Conservation (phyloP, 2,888 invertebrate genomes). For the Eilema sororculum region DNA sequence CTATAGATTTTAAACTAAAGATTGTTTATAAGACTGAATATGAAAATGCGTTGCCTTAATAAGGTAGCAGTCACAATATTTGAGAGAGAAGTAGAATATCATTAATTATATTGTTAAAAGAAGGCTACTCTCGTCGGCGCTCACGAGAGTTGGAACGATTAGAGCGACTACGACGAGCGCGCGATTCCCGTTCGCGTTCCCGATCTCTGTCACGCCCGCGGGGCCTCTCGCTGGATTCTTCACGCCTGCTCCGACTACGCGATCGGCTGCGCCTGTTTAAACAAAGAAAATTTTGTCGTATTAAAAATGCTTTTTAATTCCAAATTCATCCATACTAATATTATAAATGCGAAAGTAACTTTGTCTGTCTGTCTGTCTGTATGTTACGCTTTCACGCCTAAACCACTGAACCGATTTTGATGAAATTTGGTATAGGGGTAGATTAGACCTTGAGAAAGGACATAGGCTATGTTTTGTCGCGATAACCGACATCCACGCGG, state of each 20-base stretch:
- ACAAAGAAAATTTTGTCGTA: not conserved
- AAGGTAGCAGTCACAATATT: slow-evolving; percentile 19
- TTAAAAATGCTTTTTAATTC: not conserved
- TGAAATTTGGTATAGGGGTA: too few relatives aligned
- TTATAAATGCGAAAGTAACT: too few relatives aligned
- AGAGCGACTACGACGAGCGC: slow-evolving; percentile 75
- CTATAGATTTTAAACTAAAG: slow-evolving; percentile 4
- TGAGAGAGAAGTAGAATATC: slow-evolving; percentile 32
- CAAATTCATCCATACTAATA: too few relatives aligned
- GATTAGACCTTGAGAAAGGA: too few relatives aligned
- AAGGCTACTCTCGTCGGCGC: slow-evolving; percentile 71
- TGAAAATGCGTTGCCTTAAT: slow-evolving; percentile 9
- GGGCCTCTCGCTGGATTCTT: slow-evolving; percentile 69
- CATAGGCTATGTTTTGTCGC: too few relatives aligned
- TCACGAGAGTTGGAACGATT: slow-evolving; percentile 77
- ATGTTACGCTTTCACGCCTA: too few relatives aligned
- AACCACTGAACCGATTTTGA: too few relatives aligned
- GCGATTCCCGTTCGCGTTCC: slow-evolving; percentile 67
- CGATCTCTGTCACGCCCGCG: slow-evolving; percentile 69
- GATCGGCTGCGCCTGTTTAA: slow-evolving; percentile 69
- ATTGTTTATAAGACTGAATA: slow-evolving; percentile 1
- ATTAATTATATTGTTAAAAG: slow-evolving; percentile 12
- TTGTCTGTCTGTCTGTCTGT: too few relatives aligned
- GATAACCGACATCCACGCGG: too few relatives aligned
- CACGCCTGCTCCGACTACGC: slow-evolving; percentile 70